Base-by-base conservation (phyloP, 2,797 vertebrate genomes). In the Takifugu rubripes region DNA sequence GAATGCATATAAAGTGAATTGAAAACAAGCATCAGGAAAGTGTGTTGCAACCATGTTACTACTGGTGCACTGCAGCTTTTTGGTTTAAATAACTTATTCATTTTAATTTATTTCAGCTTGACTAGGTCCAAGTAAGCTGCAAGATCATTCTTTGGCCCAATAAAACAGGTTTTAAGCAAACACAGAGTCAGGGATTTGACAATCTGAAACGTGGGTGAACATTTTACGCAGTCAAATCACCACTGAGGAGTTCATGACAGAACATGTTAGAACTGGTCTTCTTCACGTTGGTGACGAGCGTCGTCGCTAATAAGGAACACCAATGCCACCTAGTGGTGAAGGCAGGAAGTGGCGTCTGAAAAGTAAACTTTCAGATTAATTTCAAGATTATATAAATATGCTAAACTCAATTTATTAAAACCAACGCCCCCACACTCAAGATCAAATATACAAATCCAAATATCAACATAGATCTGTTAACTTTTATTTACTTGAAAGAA, bases 311-410 rank as follows among this genome's bases (percentile, higher is more conserved):
- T 27, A 61, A 88, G 82, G 81, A 81, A 44, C 87, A 81, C 79
- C 70, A 89, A 90, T 89, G 91, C 92, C 94, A 90, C 85, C 94
- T 94, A 87, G 77, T 90, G 94, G 44, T n/a, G 8, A 46, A 46
- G 17, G 9, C 1, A 8, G 16, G 5, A 2, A 46, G 17, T 21
- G n/a, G 16, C 16, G n/a, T 21, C n/a, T 7, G 44, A 7, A 16
- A 8, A 5, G 14, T 16, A 16, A 45, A 17, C 15, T 2, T 14
- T 33, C 9, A 14, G 11, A 14, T 14, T 14, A 10, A 14, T 14
- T 14, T 29, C 0, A 40, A 40, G 36, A 40, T 12, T 40, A 10
- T 11, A 40, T 12, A 14, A 40, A 14, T 14, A 40, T 11, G 36
- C 11, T 4, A 40, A 3, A 40, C 2, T 40, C 4, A 14, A 40